Percentiles rank a stretch among this genome's conserved stretches.
These are phyloP conservation scores for Microtus pennsylvanicus DNA, from an alignment of 2,113 vertebrate species.

Conservation along the genomic window DNA sequence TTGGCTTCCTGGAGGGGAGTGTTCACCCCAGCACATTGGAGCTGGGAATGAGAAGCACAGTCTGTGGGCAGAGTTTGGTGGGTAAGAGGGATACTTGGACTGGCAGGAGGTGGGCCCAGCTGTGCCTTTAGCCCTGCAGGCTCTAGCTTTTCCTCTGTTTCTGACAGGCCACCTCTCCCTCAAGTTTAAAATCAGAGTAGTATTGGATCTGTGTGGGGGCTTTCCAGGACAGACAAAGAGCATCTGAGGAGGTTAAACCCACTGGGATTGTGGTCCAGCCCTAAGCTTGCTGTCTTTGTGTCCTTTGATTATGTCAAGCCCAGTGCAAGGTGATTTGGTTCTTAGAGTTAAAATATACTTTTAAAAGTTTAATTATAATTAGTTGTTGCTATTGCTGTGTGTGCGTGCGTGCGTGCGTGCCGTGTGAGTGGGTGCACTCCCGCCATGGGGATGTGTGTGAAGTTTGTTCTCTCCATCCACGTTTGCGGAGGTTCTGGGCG, in stretches of 20 bases:
- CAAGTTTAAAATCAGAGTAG: background rate
- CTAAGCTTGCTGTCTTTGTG: background rate
- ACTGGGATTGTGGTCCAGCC: background rate
- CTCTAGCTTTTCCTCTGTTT: background rate
- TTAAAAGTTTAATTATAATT: background rate
- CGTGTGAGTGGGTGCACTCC: no score
- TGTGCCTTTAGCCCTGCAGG: no score
- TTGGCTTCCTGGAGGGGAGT: conserved; percentile 53
- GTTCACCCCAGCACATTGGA: background rate
- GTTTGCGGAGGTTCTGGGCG: background rate
- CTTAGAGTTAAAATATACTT: background rate
- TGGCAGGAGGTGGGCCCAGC: background rate
- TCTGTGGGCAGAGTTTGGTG: background rate
- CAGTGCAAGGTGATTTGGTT: background rate
- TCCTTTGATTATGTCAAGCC: background rate
- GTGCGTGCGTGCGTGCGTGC: background rate
- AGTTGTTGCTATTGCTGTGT: background rate
- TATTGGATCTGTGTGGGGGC: background rate
- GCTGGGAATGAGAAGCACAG: background rate
- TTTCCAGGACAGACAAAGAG: conserved; percentile 16
- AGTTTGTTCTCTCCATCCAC: background rate
- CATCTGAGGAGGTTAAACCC: background rate
- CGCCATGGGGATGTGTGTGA: background rate
- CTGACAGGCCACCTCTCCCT: background rate
- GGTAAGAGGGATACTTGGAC: background rate